Percentiles rank a stretch among this genome's conserved stretches.
These are phyloP conservation scores for Xestia ashworthii DNA, from an alignment of 2,888 invertebrate genomes.

Conservation along the genomic window DNA sequence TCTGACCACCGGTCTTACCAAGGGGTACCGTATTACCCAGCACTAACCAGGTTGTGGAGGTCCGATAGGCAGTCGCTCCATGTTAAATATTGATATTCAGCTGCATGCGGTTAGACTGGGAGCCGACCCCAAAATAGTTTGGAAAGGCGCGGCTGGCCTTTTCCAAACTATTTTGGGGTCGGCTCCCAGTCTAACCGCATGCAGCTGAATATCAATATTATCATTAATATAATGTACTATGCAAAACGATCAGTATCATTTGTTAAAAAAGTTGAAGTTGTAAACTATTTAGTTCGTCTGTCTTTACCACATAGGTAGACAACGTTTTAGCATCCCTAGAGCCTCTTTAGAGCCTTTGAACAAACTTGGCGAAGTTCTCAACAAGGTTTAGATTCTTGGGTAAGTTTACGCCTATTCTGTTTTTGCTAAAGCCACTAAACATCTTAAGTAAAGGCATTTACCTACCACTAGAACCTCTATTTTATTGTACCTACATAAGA, in stretches of 20 bases:
- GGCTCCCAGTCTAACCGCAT: no score
- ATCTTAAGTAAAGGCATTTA: background rate
- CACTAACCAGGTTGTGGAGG: no score
- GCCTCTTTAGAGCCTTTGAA: constrained; percentile 25
- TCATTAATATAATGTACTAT: background rate
- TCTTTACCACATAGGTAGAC: background rate
- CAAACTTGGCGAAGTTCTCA: constrained; percentile 20
- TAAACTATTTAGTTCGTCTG: background rate
- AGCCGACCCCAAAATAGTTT: no score
- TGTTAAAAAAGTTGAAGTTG: background rate
- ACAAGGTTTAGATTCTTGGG: constrained; percentile 12
- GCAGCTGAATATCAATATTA: no score
- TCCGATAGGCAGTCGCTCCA: no score
- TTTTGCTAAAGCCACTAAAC: constrained; percentile 12
- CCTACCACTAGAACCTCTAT: background rate
- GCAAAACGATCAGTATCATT: background rate
- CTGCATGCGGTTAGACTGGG: no score
- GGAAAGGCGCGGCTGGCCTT: no score
- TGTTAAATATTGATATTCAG: no score
- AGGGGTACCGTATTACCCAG: no score
- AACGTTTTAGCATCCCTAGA: constrained; percentile 10
- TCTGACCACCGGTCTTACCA: no score
- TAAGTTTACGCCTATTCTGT: constrained; percentile 8
- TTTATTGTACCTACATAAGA: background rate
- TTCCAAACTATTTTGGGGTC: no score